phyloP scores from a whole-genome alignment of 2,797 vertebrate genomes.

The Leucoraja ocellata region DNA sequence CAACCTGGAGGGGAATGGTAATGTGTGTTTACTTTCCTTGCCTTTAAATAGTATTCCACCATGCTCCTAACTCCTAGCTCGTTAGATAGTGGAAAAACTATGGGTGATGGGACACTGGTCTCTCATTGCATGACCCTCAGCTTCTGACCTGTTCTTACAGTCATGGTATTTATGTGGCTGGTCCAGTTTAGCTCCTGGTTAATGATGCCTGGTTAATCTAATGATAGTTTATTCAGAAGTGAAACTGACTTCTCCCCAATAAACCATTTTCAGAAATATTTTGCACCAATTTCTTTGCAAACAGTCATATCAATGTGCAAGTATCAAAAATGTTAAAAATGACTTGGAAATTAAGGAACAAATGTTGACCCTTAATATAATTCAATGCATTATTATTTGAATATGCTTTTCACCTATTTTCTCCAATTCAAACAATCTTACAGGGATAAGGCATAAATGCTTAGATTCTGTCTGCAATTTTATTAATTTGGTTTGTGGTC shows the following conservation, averaged over 20 bases:
- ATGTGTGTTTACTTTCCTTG: no score
- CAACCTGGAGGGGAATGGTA: no score
- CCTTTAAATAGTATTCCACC: no score
- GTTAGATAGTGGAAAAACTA: no score
- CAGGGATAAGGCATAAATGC: neutral
- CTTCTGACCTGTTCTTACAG: no score
- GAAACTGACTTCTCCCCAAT: neutral
- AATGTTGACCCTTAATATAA: neutral
- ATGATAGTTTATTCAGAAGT: no score
- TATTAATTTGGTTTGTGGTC: neutral
- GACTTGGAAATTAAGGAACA: neutral
- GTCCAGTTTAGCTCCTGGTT: no score
- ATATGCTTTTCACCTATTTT: neutral
- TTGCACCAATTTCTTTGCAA: neutral
- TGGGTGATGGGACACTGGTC: no score
- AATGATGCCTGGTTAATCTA: no score
- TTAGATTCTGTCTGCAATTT: neutral
- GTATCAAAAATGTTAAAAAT: neutral
- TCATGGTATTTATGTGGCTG: no score
- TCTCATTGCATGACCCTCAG: no score
- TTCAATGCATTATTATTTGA: neutral
- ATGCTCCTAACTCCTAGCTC: no score
- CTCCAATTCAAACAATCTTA: neutral
- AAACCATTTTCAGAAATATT: neutral
- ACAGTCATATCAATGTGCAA: neutral